Evolutionary conservation across 2,113 vertebrate genomes (phyloP).

Genomic region (Labeo catla): DNA sequence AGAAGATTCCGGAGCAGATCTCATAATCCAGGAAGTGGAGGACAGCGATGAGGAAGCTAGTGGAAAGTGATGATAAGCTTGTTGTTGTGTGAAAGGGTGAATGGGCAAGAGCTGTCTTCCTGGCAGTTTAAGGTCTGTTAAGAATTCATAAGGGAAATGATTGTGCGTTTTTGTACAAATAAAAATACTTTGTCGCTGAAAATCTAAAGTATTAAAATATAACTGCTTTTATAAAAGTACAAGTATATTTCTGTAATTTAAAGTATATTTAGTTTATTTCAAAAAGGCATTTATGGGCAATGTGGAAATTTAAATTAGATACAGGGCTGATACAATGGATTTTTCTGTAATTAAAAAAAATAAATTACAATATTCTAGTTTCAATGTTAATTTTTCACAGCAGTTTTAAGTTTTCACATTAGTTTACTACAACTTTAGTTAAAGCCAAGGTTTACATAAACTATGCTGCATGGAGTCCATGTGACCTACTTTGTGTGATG

Average conservation of each 20-base stretch:
- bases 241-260: constrained; percentile 50
- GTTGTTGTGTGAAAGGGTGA: constrained; percentile 68
- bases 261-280: constrained; percentile 45
- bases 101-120: constrained; percentile 39
- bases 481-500: not conserved
- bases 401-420: not conserved
- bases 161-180: constrained; percentile 42
- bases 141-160: not conserved
- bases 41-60: constrained; percentile 92
- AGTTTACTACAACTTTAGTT: not conserved
- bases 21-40: constrained; percentile 95
- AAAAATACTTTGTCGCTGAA: constrained; percentile 2
- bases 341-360: not conserved
- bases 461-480: constrained; percentile 12
- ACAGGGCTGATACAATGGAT: not conserved
- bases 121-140: constrained; percentile 24
- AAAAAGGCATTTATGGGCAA: constrained; percentile 8
- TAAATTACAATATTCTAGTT: not conserved
- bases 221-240: constrained; percentile 38
- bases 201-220: constrained; percentile 6
- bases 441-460: not conserved
- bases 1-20: constrained; percentile 88
- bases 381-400: not conserved
- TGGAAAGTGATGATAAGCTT: constrained; percentile 72
- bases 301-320: not conserved